Evolutionary conservation across 2,888 invertebrate species (phyloP).

Genomic region (Heliconius sara): DNA sequence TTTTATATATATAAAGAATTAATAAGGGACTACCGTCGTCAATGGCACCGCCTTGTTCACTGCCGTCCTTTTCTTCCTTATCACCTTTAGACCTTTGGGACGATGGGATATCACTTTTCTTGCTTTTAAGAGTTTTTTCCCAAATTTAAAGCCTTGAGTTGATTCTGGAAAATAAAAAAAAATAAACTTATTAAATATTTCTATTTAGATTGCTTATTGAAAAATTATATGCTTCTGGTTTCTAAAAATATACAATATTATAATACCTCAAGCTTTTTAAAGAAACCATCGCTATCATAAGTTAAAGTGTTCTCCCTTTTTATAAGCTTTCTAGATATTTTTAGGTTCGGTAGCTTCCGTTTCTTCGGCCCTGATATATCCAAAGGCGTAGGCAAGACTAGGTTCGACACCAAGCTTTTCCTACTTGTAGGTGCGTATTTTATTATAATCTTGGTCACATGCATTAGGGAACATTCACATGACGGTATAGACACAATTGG

Average conservation of each 20-base stretch:
- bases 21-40: conserved; percentile 52
- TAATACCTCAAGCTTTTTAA: conserved; percentile 75
- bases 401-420: conserved; percentile 68
- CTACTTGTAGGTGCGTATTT: conserved; percentile 68
- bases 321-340: conserved; percentile 59
- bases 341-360: conserved; percentile 65
- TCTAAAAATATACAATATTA: conserved; percentile 29
- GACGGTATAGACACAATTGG: conserved; percentile 56
- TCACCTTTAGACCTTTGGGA: conserved; percentile 70
- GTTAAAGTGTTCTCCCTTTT: conserved; percentile 58
- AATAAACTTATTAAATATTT: no score
- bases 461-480: conserved; percentile 72
- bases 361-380: conserved; percentile 67
- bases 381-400: conserved; percentile 69
- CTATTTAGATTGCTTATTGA: no score
- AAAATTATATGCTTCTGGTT: background rate
- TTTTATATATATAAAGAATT: background rate
- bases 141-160: conserved; percentile 73
- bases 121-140: conserved; percentile 68
- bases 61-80: conserved; percentile 62
- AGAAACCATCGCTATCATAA: conserved; percentile 71
- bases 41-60: conserved; percentile 63
- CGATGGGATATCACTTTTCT: conserved; percentile 63
- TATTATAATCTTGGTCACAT: conserved; percentile 70
- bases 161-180: conserved; percentile 64